Evolutionary conservation across 2,888 invertebrate species (phyloP), one percentile per base, ranked within the genome.

Genomic region (Bursaphelenchus okinawaensis): DNA sequence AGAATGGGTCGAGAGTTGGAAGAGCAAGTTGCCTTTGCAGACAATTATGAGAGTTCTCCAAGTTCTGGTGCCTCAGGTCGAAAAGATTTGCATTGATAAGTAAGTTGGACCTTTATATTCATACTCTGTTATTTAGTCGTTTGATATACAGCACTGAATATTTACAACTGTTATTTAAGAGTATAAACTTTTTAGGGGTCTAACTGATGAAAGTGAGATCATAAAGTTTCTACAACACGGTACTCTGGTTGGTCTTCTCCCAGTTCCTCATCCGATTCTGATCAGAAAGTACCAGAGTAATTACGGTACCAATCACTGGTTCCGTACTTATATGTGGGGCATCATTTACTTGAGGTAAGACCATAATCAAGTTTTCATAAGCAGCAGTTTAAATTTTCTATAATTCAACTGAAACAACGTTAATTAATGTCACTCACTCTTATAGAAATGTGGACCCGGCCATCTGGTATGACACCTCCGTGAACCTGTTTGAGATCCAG

Each of bases 71-170:
- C 98, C 98, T 62, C 98, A 99, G 86, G 98, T 98, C 23, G 98
- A 99, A 86, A 99, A 98, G 87, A 98, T 98, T 78, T 99, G 98
- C 85, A 98, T 98, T 81, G 98, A 95, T 85, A 94, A 93, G 92
- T 92, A 82, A 86, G 88, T 85, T 26, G 9, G n/a, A n/a, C n/a
- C n/a, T n/a, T n/a, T n/a, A n/a, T n/a, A n/a, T n/a, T n/a, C n/a
- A 22, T 28, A 24, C 19, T 12, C 9, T 24, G 22, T 9, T 31
- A 6, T 52, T 9, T 26, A 27, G 9, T 9, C 20, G 29, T 7
- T 23, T 24, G 19, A n/a, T 12, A 22, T 12, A 56, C 50, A 26
- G 8, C 8, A n/a, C n/a, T n/a, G n/a, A n/a, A n/a, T n/a, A n/a
- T n/a, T n/a, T n/a, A n/a, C n/a, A n/a, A 65, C 19, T 51, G 24